phyloP scores from a whole-genome alignment of 1,140 invertebrate genomes.

The Scaptodrosophila lebanonensis region DNA sequence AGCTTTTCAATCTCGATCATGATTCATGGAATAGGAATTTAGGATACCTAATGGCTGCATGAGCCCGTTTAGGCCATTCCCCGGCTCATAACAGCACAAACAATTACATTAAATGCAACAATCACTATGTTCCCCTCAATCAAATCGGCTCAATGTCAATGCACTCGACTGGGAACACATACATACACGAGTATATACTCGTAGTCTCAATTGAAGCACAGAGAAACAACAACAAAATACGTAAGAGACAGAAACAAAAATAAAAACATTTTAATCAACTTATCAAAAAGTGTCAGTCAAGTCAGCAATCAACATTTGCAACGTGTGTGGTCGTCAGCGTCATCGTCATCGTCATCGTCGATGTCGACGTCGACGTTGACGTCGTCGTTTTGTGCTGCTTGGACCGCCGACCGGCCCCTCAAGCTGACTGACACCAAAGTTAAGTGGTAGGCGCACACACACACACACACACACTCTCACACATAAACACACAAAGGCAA shows the following conservation, averaged over 20 bases:
- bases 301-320: slow-evolving; percentile 73
- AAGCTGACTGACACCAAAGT: slow-evolving; percentile 69
- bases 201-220: neutral
- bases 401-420: slow-evolving; percentile 20
- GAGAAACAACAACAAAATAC: neutral
- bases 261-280: slow-evolving; percentile 73
- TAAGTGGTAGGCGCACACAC: slow-evolving; percentile 62
- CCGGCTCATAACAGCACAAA: no score
- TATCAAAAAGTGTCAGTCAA: slow-evolving; percentile 75
- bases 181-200: no score
- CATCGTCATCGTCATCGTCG: slow-evolving; percentile 39
- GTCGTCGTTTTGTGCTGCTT: neutral
- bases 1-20: slow-evolving; percentile 22
- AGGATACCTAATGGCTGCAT: no score
- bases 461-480: slow-evolving; percentile 16
- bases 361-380: neutral
- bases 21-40: no score
- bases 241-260: slow-evolving; percentile 2
- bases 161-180: slow-evolving; percentile 37
- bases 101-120: no score
- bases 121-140: slow-evolving; percentile 51
- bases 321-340: slow-evolving; percentile 60
- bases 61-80: no score
- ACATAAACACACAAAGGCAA: slow-evolving; percentile 13
- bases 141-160: slow-evolving; percentile 65